phyloP scores from a whole-genome alignment of 2,888 invertebrate genomes.

The Erebia aethiops region DNA sequence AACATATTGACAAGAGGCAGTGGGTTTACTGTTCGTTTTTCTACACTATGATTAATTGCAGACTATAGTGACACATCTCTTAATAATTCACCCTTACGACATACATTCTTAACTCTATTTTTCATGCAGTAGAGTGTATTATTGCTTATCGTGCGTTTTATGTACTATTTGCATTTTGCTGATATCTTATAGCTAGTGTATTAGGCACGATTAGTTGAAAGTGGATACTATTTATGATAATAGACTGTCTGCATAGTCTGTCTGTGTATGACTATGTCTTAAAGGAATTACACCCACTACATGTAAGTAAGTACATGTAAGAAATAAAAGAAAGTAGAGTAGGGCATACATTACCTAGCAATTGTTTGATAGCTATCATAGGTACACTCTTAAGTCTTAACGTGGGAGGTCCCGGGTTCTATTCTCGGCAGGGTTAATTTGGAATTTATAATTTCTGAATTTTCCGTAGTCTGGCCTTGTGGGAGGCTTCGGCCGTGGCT shows the following conservation, averaged over 20 bases:
- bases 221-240: constrained; percentile 11
- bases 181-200: constrained; percentile 17
- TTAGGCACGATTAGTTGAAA: constrained; percentile 14
- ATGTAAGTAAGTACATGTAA: background rate
- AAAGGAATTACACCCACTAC: background rate
- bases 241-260: background rate
- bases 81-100: constrained; percentile 18
- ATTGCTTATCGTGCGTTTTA: background rate
- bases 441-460: too few relatives aligned
- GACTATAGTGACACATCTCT: constrained; percentile 31
- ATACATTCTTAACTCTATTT: constrained; percentile 10
- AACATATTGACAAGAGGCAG: background rate
- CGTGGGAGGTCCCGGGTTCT: too few relatives aligned
- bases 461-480: too few relatives aligned
- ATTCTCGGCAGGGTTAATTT: too few relatives aligned
- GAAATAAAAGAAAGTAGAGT: background rate
- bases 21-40: constrained; percentile 15
- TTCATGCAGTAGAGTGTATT: background rate
- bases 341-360: background rate
- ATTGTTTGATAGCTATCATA: background rate
- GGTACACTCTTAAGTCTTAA: too few relatives aligned
- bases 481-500: too few relatives aligned
- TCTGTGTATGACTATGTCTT: background rate
- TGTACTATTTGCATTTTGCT: constrained; percentile 20
- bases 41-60: constrained; percentile 11